These are phyloP conservation scores for Leptopilina boulardi DNA, from an alignment of 1,140 invertebrate genomes.

Conservation along the genomic window DNA sequence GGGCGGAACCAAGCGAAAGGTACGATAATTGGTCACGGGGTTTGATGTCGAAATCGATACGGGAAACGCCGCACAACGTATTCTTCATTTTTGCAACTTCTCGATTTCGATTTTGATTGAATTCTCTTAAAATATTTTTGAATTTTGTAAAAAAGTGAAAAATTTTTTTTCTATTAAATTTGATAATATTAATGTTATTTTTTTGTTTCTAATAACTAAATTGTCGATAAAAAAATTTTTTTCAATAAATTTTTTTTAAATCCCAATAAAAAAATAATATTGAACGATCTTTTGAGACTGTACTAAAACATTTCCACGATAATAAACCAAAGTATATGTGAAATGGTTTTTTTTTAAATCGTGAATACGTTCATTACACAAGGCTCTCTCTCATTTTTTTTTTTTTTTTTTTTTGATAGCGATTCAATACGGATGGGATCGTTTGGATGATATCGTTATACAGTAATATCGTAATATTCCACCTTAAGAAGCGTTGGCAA, in stretches of 20 bases:
- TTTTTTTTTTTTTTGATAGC: conserved; percentile 23
- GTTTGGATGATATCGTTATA: conserved; percentile 17
- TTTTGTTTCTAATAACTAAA: conserved; percentile 1
- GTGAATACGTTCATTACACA: conserved; percentile 22
- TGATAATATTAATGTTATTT: neutral
- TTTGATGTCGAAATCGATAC: conserved; percentile 4
- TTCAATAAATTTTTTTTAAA: neutral
- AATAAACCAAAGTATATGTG: conserved; percentile 5
- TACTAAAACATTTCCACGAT: neutral
- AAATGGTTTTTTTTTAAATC: neutral
- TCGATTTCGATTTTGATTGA: neutral
- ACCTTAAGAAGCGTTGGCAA: conserved; percentile 16
- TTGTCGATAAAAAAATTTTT: neutral
- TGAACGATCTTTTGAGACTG: neutral
- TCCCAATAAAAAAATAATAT: neutral
- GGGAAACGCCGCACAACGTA: neutral
- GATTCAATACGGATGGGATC: conserved; percentile 20
- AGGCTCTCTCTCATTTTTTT: too few relatives aligned
- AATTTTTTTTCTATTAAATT: neutral
- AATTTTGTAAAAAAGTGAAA: too few relatives aligned
- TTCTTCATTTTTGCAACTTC: neutral
- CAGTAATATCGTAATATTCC: conserved; percentile 27
- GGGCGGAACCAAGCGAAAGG: conserved; percentile 32
- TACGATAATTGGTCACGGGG: conserved; percentile 20
- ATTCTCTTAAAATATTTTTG: neutral